Conservation (phyloP, 1,140 invertebrate genomes). For the Leptonema lineaticorne region DNA sequence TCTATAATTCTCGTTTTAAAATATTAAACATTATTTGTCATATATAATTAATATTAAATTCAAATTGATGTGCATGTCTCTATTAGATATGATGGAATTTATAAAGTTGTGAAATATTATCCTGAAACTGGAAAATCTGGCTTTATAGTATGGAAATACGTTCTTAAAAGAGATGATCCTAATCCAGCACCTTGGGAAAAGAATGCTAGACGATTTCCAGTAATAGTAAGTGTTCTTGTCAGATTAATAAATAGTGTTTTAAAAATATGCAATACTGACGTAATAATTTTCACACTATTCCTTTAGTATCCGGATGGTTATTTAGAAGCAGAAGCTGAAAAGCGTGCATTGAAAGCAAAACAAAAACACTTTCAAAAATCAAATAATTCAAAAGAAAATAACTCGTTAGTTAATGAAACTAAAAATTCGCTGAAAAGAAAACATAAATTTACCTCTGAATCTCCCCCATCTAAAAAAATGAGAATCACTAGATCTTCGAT, state of each 20-base stretch:
- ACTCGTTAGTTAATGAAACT: slow-evolving; percentile 37
- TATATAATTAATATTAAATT: neutral
- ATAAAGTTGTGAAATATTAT: slow-evolving; percentile 85
- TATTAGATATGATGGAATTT: slow-evolving; percentile 71
- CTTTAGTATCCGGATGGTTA: slow-evolving; percentile 76
- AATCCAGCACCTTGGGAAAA: slow-evolving; percentile 81
- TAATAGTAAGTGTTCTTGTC: slow-evolving; percentile 52
- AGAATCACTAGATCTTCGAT: slow-evolving; percentile 36
- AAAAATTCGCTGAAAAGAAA: slow-evolving; percentile 3
- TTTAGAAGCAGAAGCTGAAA: slow-evolving; percentile 63
- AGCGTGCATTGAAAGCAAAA: slow-evolving; percentile 48
- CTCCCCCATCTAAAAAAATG: slow-evolving; percentile 45
- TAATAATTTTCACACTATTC: no score
- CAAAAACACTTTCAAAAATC: slow-evolving; percentile 43
- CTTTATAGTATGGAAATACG: slow-evolving; percentile 80
- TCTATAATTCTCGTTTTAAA: slow-evolving; percentile 15
- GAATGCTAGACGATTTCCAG: slow-evolving; percentile 63
- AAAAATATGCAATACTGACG: no score
- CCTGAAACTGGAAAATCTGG: slow-evolving; percentile 78
- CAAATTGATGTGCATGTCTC: slow-evolving; percentile 17
- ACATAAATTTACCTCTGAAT: slow-evolving; percentile 21
- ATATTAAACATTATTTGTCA: slow-evolving; percentile 1
- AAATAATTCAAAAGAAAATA: slow-evolving; percentile 45
- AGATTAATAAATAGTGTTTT: neutral
- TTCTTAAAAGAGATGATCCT: slow-evolving; percentile 77